These are phyloP conservation scores for Lucifuga dentata DNA, from an alignment of 2,113 vertebrate species.

Conservation along the genomic window DNA sequence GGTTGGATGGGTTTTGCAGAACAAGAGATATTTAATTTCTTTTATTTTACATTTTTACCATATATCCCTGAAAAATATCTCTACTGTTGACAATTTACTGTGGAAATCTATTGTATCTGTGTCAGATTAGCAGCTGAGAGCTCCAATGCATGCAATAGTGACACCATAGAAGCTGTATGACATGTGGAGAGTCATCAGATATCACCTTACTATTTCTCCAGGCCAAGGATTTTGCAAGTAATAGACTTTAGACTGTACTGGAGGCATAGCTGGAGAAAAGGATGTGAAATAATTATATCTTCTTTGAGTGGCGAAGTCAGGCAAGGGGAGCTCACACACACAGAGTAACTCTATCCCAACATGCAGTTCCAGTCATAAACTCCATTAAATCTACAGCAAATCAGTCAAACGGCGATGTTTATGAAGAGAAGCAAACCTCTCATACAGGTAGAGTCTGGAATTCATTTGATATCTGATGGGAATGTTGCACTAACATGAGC, in stretches of 20 bases:
- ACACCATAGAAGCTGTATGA: conserved; percentile 4
- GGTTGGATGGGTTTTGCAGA: conserved; percentile 64
- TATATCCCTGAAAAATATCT: conserved; percentile 8
- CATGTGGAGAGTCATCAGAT: conserved; percentile 4
- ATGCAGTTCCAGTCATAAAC: background rate
- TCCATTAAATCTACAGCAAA: conserved; percentile 24
- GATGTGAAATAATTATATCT: conserved; percentile 16
- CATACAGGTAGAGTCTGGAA: background rate
- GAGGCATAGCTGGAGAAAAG: background rate
- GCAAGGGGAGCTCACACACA: conserved; percentile 15
- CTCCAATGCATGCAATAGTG: background rate
- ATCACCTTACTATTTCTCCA: conserved; percentile 3
- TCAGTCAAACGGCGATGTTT: conserved; percentile 12
- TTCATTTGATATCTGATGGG: conserved; percentile 3
- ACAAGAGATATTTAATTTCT: conserved; percentile 27
- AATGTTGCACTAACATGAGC: background rate
- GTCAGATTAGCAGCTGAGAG: background rate
- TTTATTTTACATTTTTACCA: conserved; percentile 54
- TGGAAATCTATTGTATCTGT: background rate
- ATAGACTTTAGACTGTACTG: background rate
- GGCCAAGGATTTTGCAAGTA: background rate
- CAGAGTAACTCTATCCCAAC: conserved; percentile 24
- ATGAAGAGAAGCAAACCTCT: conserved; percentile 8
- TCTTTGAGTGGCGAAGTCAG: background rate
- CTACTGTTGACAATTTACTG: background rate